Conservation (phyloP, 1,140 invertebrate species). For the Lepidurus apus region DNA sequence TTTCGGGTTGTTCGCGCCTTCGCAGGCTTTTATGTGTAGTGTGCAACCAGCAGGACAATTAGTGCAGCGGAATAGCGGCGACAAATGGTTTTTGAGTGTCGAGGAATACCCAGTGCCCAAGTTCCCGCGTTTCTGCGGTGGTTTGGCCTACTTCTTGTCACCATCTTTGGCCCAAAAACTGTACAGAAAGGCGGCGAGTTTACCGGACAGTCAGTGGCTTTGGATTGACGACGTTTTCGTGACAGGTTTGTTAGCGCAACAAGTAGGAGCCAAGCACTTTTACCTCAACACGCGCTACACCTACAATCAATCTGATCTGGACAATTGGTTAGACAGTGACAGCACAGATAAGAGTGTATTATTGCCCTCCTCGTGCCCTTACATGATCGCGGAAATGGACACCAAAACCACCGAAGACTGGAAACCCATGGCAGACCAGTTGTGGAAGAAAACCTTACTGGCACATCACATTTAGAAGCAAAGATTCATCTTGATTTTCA, state of each 20-base stretch:
- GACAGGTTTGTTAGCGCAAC: constrained; percentile 47
- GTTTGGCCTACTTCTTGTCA: constrained; percentile 51
- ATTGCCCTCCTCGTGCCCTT: constrained; percentile 34
- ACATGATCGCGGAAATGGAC: constrained; percentile 39
- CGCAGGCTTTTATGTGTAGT: constrained; percentile 44
- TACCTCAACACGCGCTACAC: constrained; percentile 45
- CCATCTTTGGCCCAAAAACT: constrained; percentile 54
- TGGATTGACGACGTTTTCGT: constrained; percentile 54
- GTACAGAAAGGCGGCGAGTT: constrained; percentile 36
- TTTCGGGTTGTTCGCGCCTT: constrained; percentile 37
- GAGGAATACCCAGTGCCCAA: constrained; percentile 41
- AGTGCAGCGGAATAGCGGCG: constrained; percentile 41
- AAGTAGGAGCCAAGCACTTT: constrained; percentile 40
- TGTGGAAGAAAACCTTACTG: neutral
- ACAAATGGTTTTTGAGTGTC: constrained; percentile 46
- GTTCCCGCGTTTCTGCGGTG: constrained; percentile 48
- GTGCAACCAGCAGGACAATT: constrained; percentile 43
- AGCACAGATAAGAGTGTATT: constrained; percentile 18
- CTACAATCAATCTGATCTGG: constrained; percentile 41
- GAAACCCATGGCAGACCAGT: constrained; percentile 37
- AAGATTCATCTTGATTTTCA: neutral
- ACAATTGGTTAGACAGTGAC: constrained; percentile 39
- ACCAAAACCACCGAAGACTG: constrained; percentile 36
- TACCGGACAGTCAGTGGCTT: constrained; percentile 44
- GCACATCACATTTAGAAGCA: neutral